These are phyloP conservation scores for Ectemnius continuus DNA, from an alignment of 2,888 invertebrate species.

Conservation along the genomic window DNA sequence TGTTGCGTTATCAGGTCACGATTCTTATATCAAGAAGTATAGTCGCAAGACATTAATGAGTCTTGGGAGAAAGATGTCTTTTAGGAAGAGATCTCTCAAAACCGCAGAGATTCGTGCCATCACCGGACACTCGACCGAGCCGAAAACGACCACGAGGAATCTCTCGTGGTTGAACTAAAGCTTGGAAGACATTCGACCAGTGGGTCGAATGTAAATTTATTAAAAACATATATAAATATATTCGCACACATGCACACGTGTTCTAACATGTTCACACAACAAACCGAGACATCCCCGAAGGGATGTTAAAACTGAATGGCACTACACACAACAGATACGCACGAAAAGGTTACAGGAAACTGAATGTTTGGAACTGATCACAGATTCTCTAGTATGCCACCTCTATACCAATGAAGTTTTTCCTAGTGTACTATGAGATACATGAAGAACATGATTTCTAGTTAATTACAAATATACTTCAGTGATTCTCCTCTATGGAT, in stretches of 20 bases:
- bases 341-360: too few species aligned
- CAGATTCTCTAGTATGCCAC: too few species aligned
- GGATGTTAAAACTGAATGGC: constrained; percentile 13
- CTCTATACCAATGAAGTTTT: too few species aligned
- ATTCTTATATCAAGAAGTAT: constrained; percentile 68
- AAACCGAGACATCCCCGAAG: too few species aligned
- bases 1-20: constrained; percentile 66
- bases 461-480: background rate
- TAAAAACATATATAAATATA: constrained; percentile 65
- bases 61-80: constrained; percentile 40
- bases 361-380: too few species aligned
- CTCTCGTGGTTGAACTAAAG: constrained; percentile 64
- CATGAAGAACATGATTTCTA: constrained; percentile 26
- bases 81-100: constrained; percentile 39
- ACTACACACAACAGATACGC: constrained; percentile 47
- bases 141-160: constrained; percentile 41
- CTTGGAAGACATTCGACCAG: constrained; percentile 23
- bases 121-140: constrained; percentile 18
- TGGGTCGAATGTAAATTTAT: constrained; percentile 48
- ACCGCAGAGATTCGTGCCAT: constrained; percentile 31
- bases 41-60: constrained; percentile 51
- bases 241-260: constrained; percentile 37
- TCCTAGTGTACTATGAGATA: too few species aligned
- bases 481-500: constrained; percentile 39
- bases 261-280: constrained; percentile 24